These are phyloP conservation scores for Lasioglossum albipes DNA, from an alignment of 1,140 invertebrate species.

Conservation along the genomic window DNA sequence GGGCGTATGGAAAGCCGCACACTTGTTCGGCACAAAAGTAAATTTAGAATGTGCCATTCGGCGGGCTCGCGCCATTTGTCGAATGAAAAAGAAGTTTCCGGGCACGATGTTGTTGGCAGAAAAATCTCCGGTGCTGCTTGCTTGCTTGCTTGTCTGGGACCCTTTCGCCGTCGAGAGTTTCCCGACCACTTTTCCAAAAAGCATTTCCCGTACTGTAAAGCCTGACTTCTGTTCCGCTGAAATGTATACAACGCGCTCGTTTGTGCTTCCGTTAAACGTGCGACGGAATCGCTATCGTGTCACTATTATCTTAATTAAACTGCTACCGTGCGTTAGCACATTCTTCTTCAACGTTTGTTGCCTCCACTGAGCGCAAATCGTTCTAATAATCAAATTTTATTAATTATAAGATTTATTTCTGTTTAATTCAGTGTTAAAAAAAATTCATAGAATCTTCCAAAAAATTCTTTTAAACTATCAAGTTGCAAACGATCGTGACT, in stretches of 20 bases:
- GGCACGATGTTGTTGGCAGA: constrained; percentile 8
- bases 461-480: no score
- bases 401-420: no score
- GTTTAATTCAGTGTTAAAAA: no score
- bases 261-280: neutral
- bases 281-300: no score
- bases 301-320: no score
- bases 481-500: no score
- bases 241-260: neutral
- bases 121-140: constrained; percentile 7
- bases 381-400: no score
- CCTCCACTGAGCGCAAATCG: no score
- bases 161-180: neutral
- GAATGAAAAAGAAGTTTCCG: constrained; percentile 21
- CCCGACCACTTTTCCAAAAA: neutral
- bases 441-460: no score
- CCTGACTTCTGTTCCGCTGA: neutral
- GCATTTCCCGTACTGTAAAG: constrained; percentile 5
- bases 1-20: neutral
- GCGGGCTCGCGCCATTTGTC: constrained; percentile 16
- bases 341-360: no score
- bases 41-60: constrained; percentile 22
- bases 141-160: neutral
- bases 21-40: constrained; percentile 2
- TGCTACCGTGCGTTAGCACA: no score